Evolutionary conservation across 1,140 invertebrate genomes (phyloP).

Genomic region (Leucophenga varia): DNA sequence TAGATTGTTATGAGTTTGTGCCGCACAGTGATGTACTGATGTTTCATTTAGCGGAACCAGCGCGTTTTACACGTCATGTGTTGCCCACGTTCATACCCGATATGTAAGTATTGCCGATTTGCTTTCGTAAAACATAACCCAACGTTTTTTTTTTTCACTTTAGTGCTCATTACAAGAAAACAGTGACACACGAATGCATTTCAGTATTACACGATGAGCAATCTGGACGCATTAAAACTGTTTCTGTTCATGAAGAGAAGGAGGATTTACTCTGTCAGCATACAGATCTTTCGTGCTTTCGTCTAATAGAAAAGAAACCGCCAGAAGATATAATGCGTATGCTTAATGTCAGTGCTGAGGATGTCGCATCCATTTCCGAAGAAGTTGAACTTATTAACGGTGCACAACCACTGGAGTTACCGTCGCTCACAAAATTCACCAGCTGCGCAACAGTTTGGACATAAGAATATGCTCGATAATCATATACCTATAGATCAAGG

Average conservation of each 20-base stretch:
- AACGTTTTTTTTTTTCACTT: background rate
- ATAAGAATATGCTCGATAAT: constrained; percentile 14
- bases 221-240: constrained; percentile 40
- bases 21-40: constrained; percentile 60
- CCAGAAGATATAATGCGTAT: constrained; percentile 30
- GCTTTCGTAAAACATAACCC: background rate
- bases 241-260: constrained; percentile 17
- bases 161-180: constrained; percentile 13
- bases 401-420: constrained; percentile 13
- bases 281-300: constrained; percentile 28
- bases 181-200: constrained; percentile 30
- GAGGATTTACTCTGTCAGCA: constrained; percentile 19
- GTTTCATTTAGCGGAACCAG: constrained; percentile 61
- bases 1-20: constrained; percentile 61
- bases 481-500: constrained; percentile 39
- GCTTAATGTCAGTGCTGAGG: constrained; percentile 39
- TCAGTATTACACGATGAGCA: constrained; percentile 44
- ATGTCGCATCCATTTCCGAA: constrained; percentile 42
- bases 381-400: constrained; percentile 36
- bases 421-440: constrained; percentile 36
- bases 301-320: constrained; percentile 36
- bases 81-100: constrained; percentile 61
- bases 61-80: constrained; percentile 63
- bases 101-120: constrained; percentile 30
- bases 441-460: constrained; percentile 45